phyloP scores from a whole-genome alignment of 2,888 invertebrate genomes.

The Augiades crinisus region DNA sequence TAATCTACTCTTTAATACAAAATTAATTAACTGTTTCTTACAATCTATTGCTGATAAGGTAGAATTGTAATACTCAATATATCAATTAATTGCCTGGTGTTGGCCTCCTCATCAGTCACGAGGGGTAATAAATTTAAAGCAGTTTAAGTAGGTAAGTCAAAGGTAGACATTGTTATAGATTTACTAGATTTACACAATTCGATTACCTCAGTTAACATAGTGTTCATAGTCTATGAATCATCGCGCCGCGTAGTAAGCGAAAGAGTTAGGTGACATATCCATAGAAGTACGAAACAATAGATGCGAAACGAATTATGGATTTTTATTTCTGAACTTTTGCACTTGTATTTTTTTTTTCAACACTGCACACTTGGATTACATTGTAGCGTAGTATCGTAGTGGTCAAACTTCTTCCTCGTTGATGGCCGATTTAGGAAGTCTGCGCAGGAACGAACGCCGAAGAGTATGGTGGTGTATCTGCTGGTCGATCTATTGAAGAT shows the following conservation, averaged over 20 bases:
- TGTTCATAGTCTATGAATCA: no score
- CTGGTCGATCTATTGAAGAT: not conserved
- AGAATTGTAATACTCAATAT: slow-evolving; percentile 17
- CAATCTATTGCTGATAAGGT: not conserved
- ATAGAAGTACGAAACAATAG: no score
- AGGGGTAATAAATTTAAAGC: slow-evolving; percentile 1
- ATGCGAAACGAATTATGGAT: no score
- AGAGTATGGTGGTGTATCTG: not conserved
- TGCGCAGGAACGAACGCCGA: not conserved
- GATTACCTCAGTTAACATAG: no score
- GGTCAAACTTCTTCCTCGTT: no score
- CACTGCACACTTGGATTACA: no score
- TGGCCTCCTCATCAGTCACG: not conserved
- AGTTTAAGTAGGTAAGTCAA: not conserved
- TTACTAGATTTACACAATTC: not conserved
- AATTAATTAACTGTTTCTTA: slow-evolving; percentile 7
- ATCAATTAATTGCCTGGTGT: slow-evolving; percentile 11
- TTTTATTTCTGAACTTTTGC: no score
- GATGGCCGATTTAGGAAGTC: no score
- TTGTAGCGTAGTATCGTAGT: no score
- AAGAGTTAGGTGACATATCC: no score
- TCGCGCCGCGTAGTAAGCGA: no score
- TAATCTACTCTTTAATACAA: slow-evolving; percentile 9
- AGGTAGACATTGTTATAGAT: not conserved
- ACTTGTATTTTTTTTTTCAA: no score